These are phyloP conservation scores for Jordanella pulchra DNA, from an alignment of 2,797 vertebrate species.

Conservation along the genomic window DNA sequence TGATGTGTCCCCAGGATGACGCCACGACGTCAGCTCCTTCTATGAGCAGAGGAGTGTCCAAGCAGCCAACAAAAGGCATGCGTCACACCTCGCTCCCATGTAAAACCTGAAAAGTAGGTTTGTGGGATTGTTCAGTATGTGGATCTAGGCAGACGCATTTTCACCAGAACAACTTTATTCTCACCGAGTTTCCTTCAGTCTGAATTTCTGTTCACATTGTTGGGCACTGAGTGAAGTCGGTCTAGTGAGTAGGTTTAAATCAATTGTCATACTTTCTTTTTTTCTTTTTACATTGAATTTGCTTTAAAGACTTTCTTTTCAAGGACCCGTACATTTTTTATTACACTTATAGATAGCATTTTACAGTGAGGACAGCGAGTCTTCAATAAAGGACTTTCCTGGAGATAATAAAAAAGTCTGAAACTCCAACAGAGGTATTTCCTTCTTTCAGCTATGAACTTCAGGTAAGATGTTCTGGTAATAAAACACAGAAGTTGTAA, in stretches of 20 bases:
- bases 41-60: conserved; percentile 66
- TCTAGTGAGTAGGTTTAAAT: background rate
- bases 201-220: conserved; percentile 38
- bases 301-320: background rate
- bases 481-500: conserved; percentile 2
- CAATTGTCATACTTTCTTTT: background rate
- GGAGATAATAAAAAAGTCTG: background rate
- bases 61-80: conserved; percentile 53
- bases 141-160: conserved; percentile 40
- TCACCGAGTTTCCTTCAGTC: conserved; percentile 11
- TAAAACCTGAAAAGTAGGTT: conserved; percentile 80
- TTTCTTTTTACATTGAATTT: background rate
- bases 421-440: conserved; percentile 10
- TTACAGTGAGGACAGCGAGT: conserved; percentile 6
- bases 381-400: conserved; percentile 10
- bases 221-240: background rate
- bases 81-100: conserved; percentile 60
- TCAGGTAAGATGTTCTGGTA: conserved; percentile 54
- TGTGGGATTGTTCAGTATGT: conserved; percentile 50
- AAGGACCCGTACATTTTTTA: background rate
- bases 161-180: conserved; percentile 8
- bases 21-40: conserved; percentile 50
- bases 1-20: conserved; percentile 3
- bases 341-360: background rate
- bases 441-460: conserved; percentile 42